A percentile compares a stretch with the other conserved stretches of the same genome.
phyloP scores from a whole-genome alignment of 2,113 vertebrate species.

The Lepus timidus region DNA sequence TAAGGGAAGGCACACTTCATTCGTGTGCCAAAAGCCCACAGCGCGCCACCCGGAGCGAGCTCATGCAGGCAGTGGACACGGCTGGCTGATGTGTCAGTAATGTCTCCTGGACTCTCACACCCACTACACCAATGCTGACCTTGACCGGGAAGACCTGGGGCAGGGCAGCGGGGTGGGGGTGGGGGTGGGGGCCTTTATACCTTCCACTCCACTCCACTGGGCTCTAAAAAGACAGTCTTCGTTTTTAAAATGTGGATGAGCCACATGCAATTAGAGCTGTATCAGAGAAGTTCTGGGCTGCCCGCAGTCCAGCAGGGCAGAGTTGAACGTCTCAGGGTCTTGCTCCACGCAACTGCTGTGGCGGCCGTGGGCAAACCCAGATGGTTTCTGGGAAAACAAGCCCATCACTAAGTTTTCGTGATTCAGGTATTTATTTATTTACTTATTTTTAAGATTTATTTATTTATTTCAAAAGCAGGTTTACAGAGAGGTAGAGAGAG shows the following conservation, averaged over 20 bases:
- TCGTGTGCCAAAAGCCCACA: too few relatives aligned
- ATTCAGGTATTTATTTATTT: conserved; percentile 24
- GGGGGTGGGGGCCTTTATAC: not conserved
- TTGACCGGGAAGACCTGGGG: too few relatives aligned
- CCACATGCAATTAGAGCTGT: not conserved
- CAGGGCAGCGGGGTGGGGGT: too few relatives aligned
- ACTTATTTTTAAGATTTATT: too few relatives aligned
- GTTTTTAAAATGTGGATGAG: not conserved
- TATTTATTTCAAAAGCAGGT: too few relatives aligned
- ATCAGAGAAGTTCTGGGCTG: not conserved
- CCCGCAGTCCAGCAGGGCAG: not conserved
- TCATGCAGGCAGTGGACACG: too few relatives aligned
- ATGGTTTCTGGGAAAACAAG: not conserved
- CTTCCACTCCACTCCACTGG: not conserved
- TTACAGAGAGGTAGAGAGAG: too few relatives aligned
- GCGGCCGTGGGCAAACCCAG: not conserved
- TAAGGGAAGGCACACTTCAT: too few relatives aligned
- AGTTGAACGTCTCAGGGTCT: not conserved
- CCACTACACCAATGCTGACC: too few relatives aligned
- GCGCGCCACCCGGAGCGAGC: too few relatives aligned
- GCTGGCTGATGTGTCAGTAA: too few relatives aligned
- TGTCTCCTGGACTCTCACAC: too few relatives aligned
- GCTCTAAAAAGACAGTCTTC: not conserved
- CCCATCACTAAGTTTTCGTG: not conserved
- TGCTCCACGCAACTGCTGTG: not conserved